phyloP scores from a whole-genome alignment of 2,888 invertebrate genomes.

The Temnothorax rugatulus region DNA sequence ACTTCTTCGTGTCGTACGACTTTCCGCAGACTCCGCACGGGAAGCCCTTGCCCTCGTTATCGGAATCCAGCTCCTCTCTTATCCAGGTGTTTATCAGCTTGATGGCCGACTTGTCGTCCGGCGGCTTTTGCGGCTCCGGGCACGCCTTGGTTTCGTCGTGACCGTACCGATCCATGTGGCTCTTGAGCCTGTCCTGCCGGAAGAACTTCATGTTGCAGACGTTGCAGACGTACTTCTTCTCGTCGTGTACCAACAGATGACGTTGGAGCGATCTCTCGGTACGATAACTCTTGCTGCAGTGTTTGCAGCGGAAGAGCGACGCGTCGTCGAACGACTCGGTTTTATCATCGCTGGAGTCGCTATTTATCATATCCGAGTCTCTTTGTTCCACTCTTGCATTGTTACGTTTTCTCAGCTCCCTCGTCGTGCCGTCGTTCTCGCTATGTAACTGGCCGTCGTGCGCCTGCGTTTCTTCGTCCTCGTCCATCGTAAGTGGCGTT shows the following conservation, averaged over 20 bases:
- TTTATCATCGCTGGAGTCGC: slow-evolving; percentile 54
- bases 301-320: slow-evolving; percentile 66
- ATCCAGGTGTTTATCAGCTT: slow-evolving; percentile 82
- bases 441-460: slow-evolving; percentile 3
- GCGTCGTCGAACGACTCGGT: slow-evolving; percentile 50
- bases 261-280: slow-evolving; percentile 72
- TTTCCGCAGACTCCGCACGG: slow-evolving; percentile 79
- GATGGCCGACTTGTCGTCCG: slow-evolving; percentile 78
- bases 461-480: slow-evolving; percentile 7
- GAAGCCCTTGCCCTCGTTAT: slow-evolving; percentile 79
- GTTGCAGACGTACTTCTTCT: slow-evolving; percentile 75
- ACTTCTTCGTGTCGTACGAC: slow-evolving; percentile 80
- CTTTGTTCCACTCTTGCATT: slow-evolving; percentile 31
- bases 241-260: slow-evolving; percentile 70
- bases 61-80: slow-evolving; percentile 79
- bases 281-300: slow-evolving; percentile 69
- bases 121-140: slow-evolving; percentile 72
- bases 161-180: slow-evolving; percentile 74
- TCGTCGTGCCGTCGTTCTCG: slow-evolving; percentile 19
- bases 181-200: slow-evolving; percentile 75
- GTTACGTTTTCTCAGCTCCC: slow-evolving; percentile 37
- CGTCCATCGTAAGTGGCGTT: background rate
- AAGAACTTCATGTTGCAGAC: slow-evolving; percentile 80
- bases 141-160: slow-evolving; percentile 70
- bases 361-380: slow-evolving; percentile 50